Percentiles rank a stretch among this genome's conserved stretches.
These are phyloP conservation scores for Noctuana brunneofusca DNA, from an alignment of 2,888 invertebrate species.

Conservation along the genomic window DNA sequence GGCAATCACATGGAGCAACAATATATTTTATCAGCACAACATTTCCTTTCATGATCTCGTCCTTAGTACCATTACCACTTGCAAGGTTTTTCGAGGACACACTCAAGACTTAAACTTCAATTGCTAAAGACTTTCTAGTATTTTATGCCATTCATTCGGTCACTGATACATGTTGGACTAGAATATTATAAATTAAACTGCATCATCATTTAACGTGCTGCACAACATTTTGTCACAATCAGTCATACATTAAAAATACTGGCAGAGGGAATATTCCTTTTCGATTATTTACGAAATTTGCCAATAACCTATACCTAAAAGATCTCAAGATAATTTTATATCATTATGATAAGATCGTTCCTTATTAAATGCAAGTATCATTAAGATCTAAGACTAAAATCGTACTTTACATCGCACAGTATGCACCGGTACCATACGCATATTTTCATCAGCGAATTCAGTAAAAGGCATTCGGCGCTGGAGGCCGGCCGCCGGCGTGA, in stretches of 20 bases:
- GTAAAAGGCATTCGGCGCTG: constrained; percentile 30
- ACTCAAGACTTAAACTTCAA: constrained; percentile 35
- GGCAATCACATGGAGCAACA: constrained; percentile 42
- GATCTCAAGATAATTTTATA: constrained; percentile 54
- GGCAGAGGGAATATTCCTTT: constrained; percentile 64
- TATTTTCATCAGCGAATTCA: constrained; percentile 34
- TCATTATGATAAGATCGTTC: constrained; percentile 62
- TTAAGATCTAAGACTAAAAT: constrained; percentile 64
- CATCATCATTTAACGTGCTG: constrained; percentile 43
- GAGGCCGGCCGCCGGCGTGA: constrained; percentile 24
- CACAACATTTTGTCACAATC: constrained; percentile 46
- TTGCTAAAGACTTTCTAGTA: constrained; percentile 26
- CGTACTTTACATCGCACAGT: constrained; percentile 57
- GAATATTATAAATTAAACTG: constrained; percentile 57
- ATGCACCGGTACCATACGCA: constrained; percentile 39
- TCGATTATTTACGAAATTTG: constrained; percentile 49
- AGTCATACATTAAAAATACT: constrained; percentile 68
- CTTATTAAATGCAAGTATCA: constrained; percentile 76
- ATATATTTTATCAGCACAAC: constrained; percentile 25
- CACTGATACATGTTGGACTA: constrained; percentile 67
- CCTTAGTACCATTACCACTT: constrained; percentile 34
- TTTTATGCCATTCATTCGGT: constrained; percentile 46
- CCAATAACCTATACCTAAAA: constrained; percentile 59
- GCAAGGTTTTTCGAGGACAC: constrained; percentile 40
- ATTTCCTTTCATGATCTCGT: constrained; percentile 3